Percentiles rank a stretch among this genome's conserved stretches.
These are phyloP conservation scores for Sturmia bella DNA, from an alignment of 2,888 invertebrate species.

Conservation along the genomic window DNA sequence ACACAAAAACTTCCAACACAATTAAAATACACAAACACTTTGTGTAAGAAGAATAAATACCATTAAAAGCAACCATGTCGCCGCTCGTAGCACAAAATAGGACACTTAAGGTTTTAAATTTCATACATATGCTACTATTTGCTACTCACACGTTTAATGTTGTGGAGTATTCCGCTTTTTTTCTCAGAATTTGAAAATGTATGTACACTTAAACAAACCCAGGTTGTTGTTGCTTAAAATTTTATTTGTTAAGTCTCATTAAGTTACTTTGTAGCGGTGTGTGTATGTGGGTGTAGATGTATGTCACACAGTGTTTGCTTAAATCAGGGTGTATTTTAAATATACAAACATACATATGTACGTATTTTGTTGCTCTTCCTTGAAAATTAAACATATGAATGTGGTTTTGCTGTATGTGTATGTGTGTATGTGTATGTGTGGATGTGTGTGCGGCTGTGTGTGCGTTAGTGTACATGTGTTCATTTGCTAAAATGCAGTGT, in stretches of 20 bases:
- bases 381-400: conserved; percentile 35
- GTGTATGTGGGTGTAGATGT: neutral
- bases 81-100: neutral
- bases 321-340: conserved; percentile 23
- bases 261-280: neutral
- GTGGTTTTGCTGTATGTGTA: conserved; percentile 19
- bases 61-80: neutral
- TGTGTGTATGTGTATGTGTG: neutral
- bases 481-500: conserved; percentile 28
- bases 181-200: conserved; percentile 9
- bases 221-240: conserved; percentile 34
- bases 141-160: neutral
- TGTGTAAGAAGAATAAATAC: neutral
- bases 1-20: conserved; percentile 12
- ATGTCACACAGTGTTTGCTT: neutral
- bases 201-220: neutral
- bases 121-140: conserved; percentile 35
- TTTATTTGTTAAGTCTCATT: conserved; percentile 45
- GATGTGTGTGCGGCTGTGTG: neutral
- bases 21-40: conserved; percentile 14
- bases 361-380: conserved; percentile 15
- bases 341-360: no score
- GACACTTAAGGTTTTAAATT: conserved; percentile 46
- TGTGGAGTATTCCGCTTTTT: conserved; percentile 15
- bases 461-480: neutral